A percentile compares a stretch with the other conserved stretches of the same genome.
These are phyloP conservation scores for Cantharis nigra DNA, from an alignment of 2,888 invertebrate species.

Conservation along the genomic window DNA sequence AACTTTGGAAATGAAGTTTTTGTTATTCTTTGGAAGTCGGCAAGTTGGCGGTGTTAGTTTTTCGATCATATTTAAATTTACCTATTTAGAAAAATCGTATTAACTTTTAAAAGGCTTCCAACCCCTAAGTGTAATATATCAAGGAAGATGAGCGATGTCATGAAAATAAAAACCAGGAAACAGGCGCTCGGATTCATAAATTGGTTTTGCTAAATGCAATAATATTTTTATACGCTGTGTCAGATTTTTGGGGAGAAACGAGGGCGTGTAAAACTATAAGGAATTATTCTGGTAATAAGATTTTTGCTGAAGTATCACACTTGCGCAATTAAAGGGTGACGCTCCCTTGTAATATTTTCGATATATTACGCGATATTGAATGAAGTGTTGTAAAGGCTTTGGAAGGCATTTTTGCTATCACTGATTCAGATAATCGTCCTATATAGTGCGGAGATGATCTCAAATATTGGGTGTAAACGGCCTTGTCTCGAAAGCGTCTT, in stretches of 20 bases:
- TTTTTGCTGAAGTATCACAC: not conserved
- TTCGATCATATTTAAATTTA: not conserved
- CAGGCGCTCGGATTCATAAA: constrained; percentile 32
- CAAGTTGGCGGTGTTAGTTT: not conserved
- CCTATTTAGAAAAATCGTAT: not conserved
- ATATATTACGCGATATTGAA: constrained; percentile 7
- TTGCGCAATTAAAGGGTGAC: not conserved
- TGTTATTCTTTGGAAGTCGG: not conserved
- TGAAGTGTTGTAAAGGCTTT: constrained; percentile 10
- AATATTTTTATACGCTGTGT: constrained; percentile 30
- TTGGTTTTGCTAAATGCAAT: constrained; percentile 32
- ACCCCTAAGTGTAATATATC: constrained; percentile 19
- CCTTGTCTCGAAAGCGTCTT: constrained; percentile 28
- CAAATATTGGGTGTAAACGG: constrained; percentile 38
- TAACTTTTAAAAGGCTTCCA: not conserved
- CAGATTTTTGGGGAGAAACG: constrained; percentile 21
- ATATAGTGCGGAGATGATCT: constrained; percentile 32
- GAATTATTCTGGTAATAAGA: not conserved
- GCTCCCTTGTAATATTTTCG: constrained; percentile 1
- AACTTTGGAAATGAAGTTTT: not conserved
- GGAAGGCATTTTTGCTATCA: constrained; percentile 19
- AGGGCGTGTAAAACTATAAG: constrained; percentile 7
- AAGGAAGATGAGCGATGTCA: constrained; percentile 27
- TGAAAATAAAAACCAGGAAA: constrained; percentile 32
- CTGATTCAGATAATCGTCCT: constrained; percentile 25